These are phyloP conservation scores for Micoletzkya japonica DNA, from an alignment of 2,888 invertebrate species.

Conservation along the genomic window DNA sequence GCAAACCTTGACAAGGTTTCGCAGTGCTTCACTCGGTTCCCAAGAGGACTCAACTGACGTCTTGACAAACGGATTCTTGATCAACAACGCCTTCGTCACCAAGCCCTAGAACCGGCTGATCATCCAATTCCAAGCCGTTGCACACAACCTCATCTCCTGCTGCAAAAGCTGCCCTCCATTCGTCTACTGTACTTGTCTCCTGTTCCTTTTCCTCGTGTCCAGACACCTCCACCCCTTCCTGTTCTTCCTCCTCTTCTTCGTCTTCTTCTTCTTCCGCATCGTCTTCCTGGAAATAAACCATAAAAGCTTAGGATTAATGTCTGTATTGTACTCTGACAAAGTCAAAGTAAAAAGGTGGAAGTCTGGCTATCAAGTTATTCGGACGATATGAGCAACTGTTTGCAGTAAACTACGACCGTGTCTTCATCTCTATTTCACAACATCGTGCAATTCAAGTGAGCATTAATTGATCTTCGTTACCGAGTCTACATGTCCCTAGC, in stretches of 20 bases:
- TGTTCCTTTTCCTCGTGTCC: background rate
- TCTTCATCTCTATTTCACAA: no score
- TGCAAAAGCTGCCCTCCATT: background rate
- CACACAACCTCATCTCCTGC: slow-evolving; percentile 5
- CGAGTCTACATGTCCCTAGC: no score
- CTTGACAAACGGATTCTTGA: background rate
- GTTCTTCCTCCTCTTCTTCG: background rate
- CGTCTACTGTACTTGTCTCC: background rate
- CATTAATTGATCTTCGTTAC: no score
- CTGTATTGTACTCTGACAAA: no score
- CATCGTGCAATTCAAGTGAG: no score
- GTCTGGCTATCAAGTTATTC: background rate
- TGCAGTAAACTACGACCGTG: background rate
- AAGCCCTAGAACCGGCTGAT: no score
- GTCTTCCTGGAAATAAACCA: slow-evolving; percentile 4
- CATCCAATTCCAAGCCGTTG: background rate
- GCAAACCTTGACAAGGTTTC: background rate
- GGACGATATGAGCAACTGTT: background rate
- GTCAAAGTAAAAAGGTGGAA: background rate
- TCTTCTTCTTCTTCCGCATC: slow-evolving; percentile 6
- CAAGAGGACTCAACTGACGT: background rate
- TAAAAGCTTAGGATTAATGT: no score
- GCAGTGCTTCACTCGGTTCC: slow-evolving; percentile 11
- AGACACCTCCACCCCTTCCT: background rate
- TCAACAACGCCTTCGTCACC: background rate